Evolutionary conservation across 2,797 vertebrate genomes (phyloP).

Genomic region (Enteromius radiatus): DNA sequence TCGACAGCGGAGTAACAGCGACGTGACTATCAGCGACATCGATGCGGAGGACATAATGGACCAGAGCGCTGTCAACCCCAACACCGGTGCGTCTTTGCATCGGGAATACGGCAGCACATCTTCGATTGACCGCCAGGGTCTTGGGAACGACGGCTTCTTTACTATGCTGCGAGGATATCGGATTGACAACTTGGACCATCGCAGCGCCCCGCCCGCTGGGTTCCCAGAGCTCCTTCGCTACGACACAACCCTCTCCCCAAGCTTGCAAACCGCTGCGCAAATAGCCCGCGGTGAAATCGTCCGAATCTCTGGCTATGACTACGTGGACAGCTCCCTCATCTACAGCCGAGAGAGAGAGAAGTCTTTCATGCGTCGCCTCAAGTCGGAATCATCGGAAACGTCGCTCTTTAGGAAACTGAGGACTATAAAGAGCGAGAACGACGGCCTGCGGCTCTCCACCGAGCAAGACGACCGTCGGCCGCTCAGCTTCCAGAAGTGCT

Average conservation of each 20-base stretch:
- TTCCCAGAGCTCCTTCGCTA: conserved; percentile 89
- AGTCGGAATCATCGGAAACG: conserved; percentile 87
- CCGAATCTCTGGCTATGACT: conserved; percentile 89
- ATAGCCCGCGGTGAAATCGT: conserved; percentile 93
- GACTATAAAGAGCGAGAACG: conserved; percentile 91
- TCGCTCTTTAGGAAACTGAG: conserved; percentile 91
- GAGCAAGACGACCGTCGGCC: conserved; percentile 86
- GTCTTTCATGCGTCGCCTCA: conserved; percentile 88
- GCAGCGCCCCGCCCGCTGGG: conserved; percentile 79
- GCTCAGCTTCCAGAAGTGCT: conserved; percentile 92
- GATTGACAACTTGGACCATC: conserved; percentile 86
- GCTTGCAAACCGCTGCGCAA: conserved; percentile 91
- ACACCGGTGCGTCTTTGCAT: conserved; percentile 93
- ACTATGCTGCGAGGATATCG: conserved; percentile 90
- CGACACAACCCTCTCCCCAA: conserved; percentile 86
- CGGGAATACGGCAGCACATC: conserved; percentile 97
- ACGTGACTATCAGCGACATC: conserved; percentile 97
- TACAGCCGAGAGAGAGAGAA: conserved; percentile 86
- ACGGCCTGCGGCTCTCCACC: conserved; percentile 82
- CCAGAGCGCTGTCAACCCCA: conserved; percentile 93
- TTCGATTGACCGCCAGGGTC: conserved; percentile 93
- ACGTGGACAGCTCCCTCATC: conserved; percentile 84
- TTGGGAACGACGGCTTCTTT: conserved; percentile 88
- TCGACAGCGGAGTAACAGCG: conserved; percentile 95
- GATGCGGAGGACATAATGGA: conserved; percentile 92